phyloP scores from a whole-genome alignment of 2,888 invertebrate genomes.

The Megaustenia siamemsis region DNA sequence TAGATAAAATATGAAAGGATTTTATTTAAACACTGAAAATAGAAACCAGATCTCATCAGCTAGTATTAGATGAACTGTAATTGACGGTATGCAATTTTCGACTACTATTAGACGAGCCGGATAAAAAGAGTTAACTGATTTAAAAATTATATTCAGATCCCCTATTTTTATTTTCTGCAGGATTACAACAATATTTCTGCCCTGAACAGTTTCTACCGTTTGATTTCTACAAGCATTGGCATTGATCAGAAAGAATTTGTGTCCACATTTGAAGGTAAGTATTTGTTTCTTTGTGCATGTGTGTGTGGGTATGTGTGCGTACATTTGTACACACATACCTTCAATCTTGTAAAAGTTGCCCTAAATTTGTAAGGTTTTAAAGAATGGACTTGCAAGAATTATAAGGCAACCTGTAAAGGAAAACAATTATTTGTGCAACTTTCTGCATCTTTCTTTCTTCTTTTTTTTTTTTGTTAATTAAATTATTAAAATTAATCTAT shows the following conservation, averaged over 20 bases:
- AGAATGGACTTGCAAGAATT: not conserved
- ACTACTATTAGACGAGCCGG: no score
- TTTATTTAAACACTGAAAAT: no score
- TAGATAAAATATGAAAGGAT: no score
- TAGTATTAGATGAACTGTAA: no score
- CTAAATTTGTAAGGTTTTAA: no score
- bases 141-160: no score
- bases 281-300: not conserved
- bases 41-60: no score
- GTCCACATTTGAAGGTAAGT: slow-evolving; percentile 86
- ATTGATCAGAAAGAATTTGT: slow-evolving; percentile 85
- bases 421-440: not conserved
- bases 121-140: no score
- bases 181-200: slow-evolving; percentile 81
- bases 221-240: slow-evolving; percentile 87
- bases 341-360: no score
- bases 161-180: slow-evolving; percentile 79
- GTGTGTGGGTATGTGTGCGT: not conserved
- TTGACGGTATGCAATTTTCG: no score
- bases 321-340: not conserved
- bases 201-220: slow-evolving; percentile 85
- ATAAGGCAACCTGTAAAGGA: not conserved
- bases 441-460: not conserved
- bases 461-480: no score
- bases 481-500: no score